Evolutionary conservation across 2,888 invertebrate genomes (phyloP).

Genomic region (Saturnia pavonia): DNA sequence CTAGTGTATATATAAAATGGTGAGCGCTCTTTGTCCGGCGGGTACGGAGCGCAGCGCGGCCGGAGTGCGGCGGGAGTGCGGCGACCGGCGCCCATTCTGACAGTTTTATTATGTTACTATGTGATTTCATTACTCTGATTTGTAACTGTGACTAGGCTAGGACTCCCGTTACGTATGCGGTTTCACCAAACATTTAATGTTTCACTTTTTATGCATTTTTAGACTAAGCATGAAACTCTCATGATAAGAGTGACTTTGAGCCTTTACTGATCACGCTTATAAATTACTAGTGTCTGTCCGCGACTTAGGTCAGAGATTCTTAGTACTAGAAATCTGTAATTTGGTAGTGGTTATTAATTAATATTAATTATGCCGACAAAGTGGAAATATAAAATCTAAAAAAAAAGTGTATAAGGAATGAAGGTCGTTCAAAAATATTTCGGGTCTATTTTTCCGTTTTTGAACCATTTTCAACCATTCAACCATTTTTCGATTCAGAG

Average conservation of each 20-base stretch:
- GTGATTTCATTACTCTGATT: slow-evolving; percentile 39
- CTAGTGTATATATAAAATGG: neutral
- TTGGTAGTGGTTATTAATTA: too few species aligned
- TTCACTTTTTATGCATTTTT: neutral
- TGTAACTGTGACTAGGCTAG: slow-evolving; percentile 28
- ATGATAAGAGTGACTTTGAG: too few species aligned
- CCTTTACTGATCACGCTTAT: too few species aligned
- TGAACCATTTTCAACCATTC: too few species aligned
- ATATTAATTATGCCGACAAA: too few species aligned
- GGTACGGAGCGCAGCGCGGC: neutral
- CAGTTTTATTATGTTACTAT: slow-evolving; percentile 34
- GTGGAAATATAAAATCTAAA: too few species aligned
- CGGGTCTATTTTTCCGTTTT: too few species aligned
- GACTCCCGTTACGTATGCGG: neutral
- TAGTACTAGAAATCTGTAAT: too few species aligned
- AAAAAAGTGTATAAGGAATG: too few species aligned
- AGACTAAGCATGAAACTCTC: neutral
- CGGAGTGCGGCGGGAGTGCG: neutral
- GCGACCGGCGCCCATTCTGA: slow-evolving; percentile 27
- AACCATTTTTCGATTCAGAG: too few species aligned
- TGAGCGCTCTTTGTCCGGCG: neutral
- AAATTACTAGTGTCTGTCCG: neutral
- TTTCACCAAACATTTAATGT: neutral
- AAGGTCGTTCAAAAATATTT: too few species aligned
- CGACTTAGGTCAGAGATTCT: too few species aligned